Percentiles rank a stretch among this genome's conserved stretches.
These are phyloP conservation scores for Nannospalax galili DNA, from an alignment of 2,113 vertebrate species.

Conservation along the genomic window DNA sequence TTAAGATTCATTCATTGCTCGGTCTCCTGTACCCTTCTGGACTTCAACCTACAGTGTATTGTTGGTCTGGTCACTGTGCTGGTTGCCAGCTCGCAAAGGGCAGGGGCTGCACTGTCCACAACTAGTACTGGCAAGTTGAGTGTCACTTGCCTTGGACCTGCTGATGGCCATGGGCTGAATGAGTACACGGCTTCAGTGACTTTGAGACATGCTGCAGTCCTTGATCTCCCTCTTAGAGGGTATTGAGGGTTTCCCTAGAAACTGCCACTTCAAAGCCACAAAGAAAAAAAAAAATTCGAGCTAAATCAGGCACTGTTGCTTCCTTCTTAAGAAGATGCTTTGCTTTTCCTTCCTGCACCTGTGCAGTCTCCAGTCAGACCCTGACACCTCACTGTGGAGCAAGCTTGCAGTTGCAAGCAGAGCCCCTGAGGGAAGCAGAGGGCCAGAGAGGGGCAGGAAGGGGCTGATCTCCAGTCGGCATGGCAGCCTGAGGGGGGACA, in stretches of 20 bases:
- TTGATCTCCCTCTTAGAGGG: constrained; percentile 11
- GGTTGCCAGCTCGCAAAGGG: background rate
- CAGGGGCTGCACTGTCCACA: fast-evolving
- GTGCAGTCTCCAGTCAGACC: background rate
- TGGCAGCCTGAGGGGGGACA: too few species aligned
- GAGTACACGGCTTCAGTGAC: background rate
- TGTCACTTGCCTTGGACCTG: background rate
- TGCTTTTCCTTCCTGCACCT: constrained; percentile 61
- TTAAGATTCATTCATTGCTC: background rate
- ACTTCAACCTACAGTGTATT: fast-evolving
- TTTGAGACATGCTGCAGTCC: background rate
- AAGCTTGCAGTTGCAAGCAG: background rate
- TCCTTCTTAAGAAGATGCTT: constrained; percentile 62
- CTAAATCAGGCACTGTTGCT: constrained; percentile 64
- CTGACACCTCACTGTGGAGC: background rate
- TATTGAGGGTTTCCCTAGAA: constrained; percentile 72
- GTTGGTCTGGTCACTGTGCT: background rate
- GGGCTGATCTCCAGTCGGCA: background rate
- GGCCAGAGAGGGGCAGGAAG: fast-evolving
- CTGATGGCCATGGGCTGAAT: background rate
- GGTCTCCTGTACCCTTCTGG: too few species aligned
- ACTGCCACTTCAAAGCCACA: constrained; percentile 70
- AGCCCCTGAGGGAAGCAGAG: background rate
- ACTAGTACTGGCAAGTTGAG: fast-evolving
- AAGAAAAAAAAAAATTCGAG: constrained; percentile 45